Evolutionary conservation across 53 echinoderm and acorn worm species (phyloP).

Genomic region (Astropecten irregularis): DNA sequence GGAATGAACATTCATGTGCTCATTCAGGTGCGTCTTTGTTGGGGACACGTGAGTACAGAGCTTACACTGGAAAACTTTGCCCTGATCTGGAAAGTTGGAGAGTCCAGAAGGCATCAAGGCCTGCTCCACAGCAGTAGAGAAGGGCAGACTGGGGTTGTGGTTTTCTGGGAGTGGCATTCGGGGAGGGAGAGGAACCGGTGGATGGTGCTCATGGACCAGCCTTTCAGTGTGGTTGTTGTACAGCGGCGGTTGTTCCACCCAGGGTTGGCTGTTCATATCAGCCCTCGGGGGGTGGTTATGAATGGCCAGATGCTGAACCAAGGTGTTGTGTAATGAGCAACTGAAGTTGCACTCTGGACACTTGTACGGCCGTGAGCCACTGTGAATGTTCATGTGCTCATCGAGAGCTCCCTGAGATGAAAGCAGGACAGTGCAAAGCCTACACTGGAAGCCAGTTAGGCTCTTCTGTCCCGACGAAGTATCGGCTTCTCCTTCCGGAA

Average conservation of each 20-base stretch:
- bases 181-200: slow-evolving; percentile 35
- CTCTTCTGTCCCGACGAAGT: background rate
- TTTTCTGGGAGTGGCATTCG: slow-evolving; percentile 70
- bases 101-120: slow-evolving; percentile 53
- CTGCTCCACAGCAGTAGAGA: slow-evolving; percentile 43
- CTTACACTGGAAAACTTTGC: slow-evolving; percentile 96
- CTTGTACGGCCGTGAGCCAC: slow-evolving; percentile 89
- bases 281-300: slow-evolving; percentile 65
- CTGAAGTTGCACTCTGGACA: slow-evolving; percentile 96
- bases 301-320: slow-evolving; percentile 85
- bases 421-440: slow-evolving; percentile 88
- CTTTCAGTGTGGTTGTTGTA: slow-evolving; percentile 68
- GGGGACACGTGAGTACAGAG: slow-evolving; percentile 95
- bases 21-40: slow-evolving; percentile 91
- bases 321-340: slow-evolving; percentile 91
- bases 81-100: slow-evolving; percentile 74
- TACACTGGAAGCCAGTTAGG: slow-evolving; percentile 85
- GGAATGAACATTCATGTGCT: slow-evolving; percentile 98
- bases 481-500: background rate
- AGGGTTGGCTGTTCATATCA: slow-evolving; percentile 73
- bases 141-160: slow-evolving; percentile 50
- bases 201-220: slow-evolving; percentile 1
- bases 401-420: slow-evolving; percentile 88
- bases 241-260: slow-evolving; percentile 57
- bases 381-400: slow-evolving; percentile 98